Evolutionary conservation across 2,888 invertebrate genomes (phyloP).

Genomic region (Melanotus villosus): DNA sequence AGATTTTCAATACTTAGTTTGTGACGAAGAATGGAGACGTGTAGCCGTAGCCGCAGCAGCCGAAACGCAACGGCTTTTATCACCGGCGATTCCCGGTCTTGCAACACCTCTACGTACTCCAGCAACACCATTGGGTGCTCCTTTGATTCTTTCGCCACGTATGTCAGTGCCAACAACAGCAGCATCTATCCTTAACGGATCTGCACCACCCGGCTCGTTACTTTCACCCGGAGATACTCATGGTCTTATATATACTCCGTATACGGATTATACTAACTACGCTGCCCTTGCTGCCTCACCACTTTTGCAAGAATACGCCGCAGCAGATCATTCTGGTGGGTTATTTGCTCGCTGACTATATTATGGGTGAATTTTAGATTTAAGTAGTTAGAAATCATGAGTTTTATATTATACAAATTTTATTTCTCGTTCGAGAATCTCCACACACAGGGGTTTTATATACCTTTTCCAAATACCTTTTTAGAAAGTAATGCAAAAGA

Average conservation of each 20-base stretch:
- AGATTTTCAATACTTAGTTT: too few species aligned
- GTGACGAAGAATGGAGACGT: slow-evolving; percentile 88
- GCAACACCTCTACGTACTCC: slow-evolving; percentile 75
- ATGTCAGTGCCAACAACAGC: slow-evolving; percentile 88
- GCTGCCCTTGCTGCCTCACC: slow-evolving; percentile 87
- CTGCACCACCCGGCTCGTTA: slow-evolving; percentile 76
- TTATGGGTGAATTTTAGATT: slow-evolving; percentile 47
- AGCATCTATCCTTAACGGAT: slow-evolving; percentile 76
- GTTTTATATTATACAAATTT: slow-evolving; percentile 32
- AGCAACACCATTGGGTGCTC: slow-evolving; percentile 89
- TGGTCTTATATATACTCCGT: slow-evolving; percentile 90
- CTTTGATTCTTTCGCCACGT: slow-evolving; percentile 91
- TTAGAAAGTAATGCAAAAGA: slow-evolving; percentile 35
- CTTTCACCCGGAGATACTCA: slow-evolving; percentile 82
- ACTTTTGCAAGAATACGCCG: slow-evolving; percentile 85
- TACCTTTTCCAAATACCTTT: slow-evolving; percentile 26
- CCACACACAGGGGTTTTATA: slow-evolving; percentile 36
- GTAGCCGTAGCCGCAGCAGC: slow-evolving; percentile 84
- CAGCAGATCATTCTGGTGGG: slow-evolving; percentile 96
- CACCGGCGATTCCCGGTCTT: slow-evolving; percentile 76
- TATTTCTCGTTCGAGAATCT: slow-evolving; percentile 35
- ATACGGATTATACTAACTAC: slow-evolving; percentile 92
- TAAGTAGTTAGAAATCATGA: slow-evolving; percentile 44
- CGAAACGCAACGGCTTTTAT: slow-evolving; percentile 83
- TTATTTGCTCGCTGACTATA: slow-evolving; percentile 84